Conservation (phyloP, 2,797 vertebrate species). For the Danio tinwini region DNA sequence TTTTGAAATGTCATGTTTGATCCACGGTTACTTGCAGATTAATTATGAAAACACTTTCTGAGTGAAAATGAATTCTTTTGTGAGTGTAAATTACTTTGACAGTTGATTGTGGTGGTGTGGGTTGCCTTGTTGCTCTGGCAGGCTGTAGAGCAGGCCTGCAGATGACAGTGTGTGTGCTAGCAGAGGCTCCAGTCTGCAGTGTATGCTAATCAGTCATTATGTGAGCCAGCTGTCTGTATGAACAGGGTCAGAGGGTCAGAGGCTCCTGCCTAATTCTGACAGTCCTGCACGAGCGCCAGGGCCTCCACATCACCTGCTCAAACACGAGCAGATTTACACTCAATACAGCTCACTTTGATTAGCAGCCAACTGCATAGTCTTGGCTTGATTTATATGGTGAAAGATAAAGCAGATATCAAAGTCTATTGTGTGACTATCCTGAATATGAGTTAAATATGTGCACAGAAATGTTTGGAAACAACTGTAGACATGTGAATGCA, state of each 20-base stretch:
- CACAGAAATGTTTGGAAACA: background rate
- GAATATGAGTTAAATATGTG: background rate
- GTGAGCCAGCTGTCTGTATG: constrained; percentile 66
- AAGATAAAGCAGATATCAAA: background rate
- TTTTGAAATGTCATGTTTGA: too few species aligned
- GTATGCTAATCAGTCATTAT: constrained; percentile 68
- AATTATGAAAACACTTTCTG: too few species aligned
- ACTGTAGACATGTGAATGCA: background rate
- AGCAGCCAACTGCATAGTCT: constrained; percentile 22
- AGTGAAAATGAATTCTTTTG: too few species aligned
- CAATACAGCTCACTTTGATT: constrained; percentile 29
- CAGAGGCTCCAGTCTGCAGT: constrained; percentile 60
- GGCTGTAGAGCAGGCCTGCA: constrained; percentile 44
- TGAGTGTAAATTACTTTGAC: too few species aligned
- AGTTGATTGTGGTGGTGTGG: constrained; percentile 33
- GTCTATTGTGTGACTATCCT: background rate
- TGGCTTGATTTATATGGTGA: background rate
- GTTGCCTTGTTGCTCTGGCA: constrained; percentile 25
- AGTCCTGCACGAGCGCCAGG: constrained; percentile 44
- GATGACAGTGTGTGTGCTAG: constrained; percentile 47
- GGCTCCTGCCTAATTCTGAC: constrained; percentile 53
- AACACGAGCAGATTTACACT: constrained; percentile 51
- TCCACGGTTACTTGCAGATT: too few species aligned
- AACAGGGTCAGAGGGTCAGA: constrained; percentile 57
- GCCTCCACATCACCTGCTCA: constrained; percentile 61